Evolutionary conservation across 92 coral and sea anemone species (phyloP).

Genomic region (Porites lobata): DNA sequence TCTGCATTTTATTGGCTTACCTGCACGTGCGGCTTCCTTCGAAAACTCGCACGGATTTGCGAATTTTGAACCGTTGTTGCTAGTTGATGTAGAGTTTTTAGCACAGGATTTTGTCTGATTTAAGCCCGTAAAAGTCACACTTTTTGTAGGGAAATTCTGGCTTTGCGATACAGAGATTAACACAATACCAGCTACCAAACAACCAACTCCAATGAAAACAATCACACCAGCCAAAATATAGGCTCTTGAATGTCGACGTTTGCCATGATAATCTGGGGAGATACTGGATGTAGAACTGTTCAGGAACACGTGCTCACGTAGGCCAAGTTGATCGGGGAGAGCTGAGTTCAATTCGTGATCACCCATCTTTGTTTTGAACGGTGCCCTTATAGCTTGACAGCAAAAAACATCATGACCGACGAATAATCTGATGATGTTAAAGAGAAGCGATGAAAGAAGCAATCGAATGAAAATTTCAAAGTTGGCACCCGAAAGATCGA

Average conservation of each 20-base stretch:
- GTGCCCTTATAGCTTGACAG: neutral
- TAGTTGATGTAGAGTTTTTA: neutral
- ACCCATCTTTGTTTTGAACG: conserved; percentile 1
- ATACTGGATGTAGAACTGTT: conserved; percentile 1
- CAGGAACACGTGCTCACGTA: neutral
- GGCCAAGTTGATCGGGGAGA: conserved; percentile 12
- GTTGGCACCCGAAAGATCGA: neutral
- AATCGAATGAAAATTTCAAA: neutral
- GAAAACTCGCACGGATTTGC: conserved; percentile 68
- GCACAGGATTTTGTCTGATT: neutral
- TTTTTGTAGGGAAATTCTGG: neutral
- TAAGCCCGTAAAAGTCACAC: neutral
- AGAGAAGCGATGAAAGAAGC: neutral
- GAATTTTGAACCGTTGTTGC: neutral
- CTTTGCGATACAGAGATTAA: conserved; percentile 19
- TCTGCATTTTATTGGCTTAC: conserved; percentile 17
- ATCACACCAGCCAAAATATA: conserved; percentile 8
- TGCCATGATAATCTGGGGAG: neutral
- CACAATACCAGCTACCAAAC: conserved; percentile 35
- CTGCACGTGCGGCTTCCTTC: conserved; percentile 63
- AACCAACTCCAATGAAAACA: conserved; percentile 17
- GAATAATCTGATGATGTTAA: neutral
- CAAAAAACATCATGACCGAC: neutral
- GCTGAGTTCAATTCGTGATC: conserved; percentile 39
- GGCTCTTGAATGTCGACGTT: conserved; percentile 15